A percentile compares a stretch with the other conserved stretches of the same genome.
phyloP scores from a whole-genome alignment of 2,797 vertebrate species.

The Pipistrellus pygmaeus region DNA sequence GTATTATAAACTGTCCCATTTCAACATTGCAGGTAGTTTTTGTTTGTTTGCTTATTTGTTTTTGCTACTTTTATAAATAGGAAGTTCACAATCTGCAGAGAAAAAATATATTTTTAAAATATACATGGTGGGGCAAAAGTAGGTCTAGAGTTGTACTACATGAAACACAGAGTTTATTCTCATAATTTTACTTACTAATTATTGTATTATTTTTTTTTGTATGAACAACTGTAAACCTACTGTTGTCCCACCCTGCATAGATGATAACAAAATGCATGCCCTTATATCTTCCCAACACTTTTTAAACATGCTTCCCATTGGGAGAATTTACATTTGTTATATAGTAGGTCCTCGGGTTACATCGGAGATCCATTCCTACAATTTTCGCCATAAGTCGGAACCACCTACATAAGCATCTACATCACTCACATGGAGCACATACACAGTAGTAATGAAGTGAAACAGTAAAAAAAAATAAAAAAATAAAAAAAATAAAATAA shows the following conservation, averaged over 20 bases:
- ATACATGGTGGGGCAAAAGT: not conserved
- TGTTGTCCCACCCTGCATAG: not conserved
- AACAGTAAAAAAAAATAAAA: too few relatives aligned
- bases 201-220: not conserved
- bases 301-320: not conserved
- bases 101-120: not conserved
- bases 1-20: not conserved
- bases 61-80: not conserved
- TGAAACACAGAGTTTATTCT: not conserved
- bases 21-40: not conserved
- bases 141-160: not conserved
- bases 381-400: too few relatives aligned
- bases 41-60: not conserved
- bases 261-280: not conserved
- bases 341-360: too few relatives aligned
- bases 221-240: not conserved
- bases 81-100: not conserved
- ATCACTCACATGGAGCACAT: too few relatives aligned
- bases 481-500: too few relatives aligned
- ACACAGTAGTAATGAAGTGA: too few relatives aligned
- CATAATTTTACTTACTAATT: not conserved
- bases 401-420: too few relatives aligned
- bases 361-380: too few relatives aligned
- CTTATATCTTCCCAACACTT: not conserved
- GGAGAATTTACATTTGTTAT: not conserved